Conservation (phyloP, 2,113 vertebrate species). For the Chaetodon trifascialis region DNA sequence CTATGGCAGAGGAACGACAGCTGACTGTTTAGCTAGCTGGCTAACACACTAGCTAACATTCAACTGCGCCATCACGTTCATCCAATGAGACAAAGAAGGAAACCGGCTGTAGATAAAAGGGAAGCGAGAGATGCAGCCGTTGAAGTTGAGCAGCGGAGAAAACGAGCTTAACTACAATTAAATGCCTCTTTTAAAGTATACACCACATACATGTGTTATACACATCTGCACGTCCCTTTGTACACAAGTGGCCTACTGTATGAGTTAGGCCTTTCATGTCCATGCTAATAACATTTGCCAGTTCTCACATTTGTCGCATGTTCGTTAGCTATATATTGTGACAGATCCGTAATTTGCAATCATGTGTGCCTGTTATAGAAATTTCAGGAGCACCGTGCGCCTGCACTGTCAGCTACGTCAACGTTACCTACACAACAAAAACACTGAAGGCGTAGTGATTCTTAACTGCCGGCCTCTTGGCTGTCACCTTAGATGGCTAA, state of each 20-base stretch:
- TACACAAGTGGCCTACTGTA: constrained; percentile 36
- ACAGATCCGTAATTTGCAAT: neutral
- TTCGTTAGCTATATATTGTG: neutral
- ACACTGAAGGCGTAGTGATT: neutral
- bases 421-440: fast-evolving
- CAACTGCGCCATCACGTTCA: constrained; percentile 78
- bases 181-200: neutral
- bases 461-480: constrained; percentile 23
- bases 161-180: neutral
- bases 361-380: neutral
- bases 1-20: constrained; percentile 16
- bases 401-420: neutral
- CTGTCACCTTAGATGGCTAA: constrained; percentile 52
- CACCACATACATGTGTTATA: neutral
- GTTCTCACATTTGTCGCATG: constrained; percentile 36
- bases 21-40: constrained; percentile 38
- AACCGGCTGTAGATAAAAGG: constrained; percentile 38
- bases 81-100: constrained; percentile 69
- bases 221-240: neutral
- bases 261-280: constrained; percentile 48
- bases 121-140: neutral
- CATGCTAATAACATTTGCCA: constrained; percentile 52
- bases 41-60: constrained; percentile 63
- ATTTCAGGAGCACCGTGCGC: fast-evolving
- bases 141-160: neutral